Base-by-base conservation (phyloP, 2,113 vertebrate species). In the Neogale vison region DNA sequence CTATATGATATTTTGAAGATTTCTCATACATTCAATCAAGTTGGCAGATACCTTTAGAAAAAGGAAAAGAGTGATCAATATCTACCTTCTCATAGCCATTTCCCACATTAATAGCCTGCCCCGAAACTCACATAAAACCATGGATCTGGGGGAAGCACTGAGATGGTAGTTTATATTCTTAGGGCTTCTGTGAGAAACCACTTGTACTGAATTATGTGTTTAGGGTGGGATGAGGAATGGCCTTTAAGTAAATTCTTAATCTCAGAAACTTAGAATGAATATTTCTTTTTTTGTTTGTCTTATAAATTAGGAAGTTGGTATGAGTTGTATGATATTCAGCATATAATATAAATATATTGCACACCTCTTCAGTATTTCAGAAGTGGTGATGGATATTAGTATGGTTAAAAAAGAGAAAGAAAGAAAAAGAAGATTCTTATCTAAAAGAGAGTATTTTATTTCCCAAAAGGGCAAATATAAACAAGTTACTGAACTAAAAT, bases 251-350 rank as follows among this genome's bases (percentile, higher is more conserved):
- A 96, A 65, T 67, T 50, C 18, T 76, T 42, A 57, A 85, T 55
- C 90, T 96, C 34, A 93, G 55, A 88, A 55, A 97, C 57, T 50
- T 72, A 52, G 90, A 95, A 71, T 71, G 31, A 87, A 31, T 86
- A 9, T 45, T 76, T 13, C 12, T 55, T 4, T 77, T 76, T 87
- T 95, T 83, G 50, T 83, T 83, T 83, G 11, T 87, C 94, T 88
- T 74, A 52, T 92, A 95, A 84, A 88, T 61, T 45, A 63, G 20
- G 1, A 10, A 45, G 5, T 59, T 92, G 17, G 9, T 52, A 74
- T 90, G 42, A 65, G 9, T 36, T 91, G 3, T 91, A 4, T 52
- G 57, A 34, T 90, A 47, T 93, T 59, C n/a, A 91, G 2, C 7
- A n/a, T 63, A 29, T 15, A 59, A 74, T 67, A 31, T 88, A 79